These are phyloP conservation scores for Zosterops borbonicus DNA, from an alignment of 2,113 vertebrate species.

Conservation along the genomic window DNA sequence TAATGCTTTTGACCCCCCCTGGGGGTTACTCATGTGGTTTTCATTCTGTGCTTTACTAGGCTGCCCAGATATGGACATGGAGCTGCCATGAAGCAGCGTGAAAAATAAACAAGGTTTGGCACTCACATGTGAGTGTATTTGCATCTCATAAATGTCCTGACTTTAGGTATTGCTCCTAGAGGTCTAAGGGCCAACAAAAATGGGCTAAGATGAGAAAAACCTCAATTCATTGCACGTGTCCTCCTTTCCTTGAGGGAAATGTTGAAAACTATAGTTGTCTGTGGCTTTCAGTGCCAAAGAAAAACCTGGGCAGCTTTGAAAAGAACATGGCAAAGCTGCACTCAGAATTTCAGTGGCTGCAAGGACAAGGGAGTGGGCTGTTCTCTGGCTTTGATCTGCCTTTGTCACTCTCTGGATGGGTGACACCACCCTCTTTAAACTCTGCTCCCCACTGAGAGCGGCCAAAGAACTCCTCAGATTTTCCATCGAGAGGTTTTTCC, in stretches of 20 bases:
- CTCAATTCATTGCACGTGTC: background rate
- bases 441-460: background rate
- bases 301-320: background rate
- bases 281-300: background rate
- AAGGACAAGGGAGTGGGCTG: background rate
- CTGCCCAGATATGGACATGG: background rate
- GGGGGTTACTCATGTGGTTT: background rate
- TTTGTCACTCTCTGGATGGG: background rate
- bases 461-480: constrained; percentile 13
- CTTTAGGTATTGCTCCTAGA: background rate
- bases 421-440: background rate
- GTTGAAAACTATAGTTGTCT: background rate
- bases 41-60: background rate
- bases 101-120: background rate
- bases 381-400: constrained; percentile 5
- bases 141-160: background rate
- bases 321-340: background rate
- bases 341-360: background rate
- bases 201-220: background rate
- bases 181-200: background rate
- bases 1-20: background rate
- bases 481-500: background rate
- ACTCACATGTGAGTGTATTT: background rate
- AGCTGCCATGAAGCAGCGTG: background rate
- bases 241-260: background rate